Percentiles rank a stretch among this genome's conserved stretches.
These are phyloP conservation scores for Xylocopa sonorina DNA, from an alignment of 1,140 invertebrate species.

Conservation along the genomic window DNA sequence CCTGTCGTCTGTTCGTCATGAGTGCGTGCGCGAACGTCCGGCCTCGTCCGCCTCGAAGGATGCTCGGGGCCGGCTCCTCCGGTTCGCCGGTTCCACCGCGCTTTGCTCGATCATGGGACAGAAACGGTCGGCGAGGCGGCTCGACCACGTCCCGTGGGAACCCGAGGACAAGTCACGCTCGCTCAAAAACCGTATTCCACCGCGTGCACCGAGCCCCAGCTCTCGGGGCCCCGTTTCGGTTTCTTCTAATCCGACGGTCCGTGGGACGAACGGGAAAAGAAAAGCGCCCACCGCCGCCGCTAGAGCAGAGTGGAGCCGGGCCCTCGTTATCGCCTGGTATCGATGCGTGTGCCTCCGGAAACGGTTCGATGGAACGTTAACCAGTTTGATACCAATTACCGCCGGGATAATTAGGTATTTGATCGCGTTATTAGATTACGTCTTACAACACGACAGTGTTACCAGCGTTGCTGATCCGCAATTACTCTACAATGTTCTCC, in stretches of 20 bases:
- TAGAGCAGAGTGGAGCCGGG: no score
- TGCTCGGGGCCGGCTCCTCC: conserved; percentile 44
- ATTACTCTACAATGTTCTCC: conserved; percentile 13
- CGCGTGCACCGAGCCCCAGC: conserved; percentile 25
- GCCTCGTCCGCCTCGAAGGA: conserved; percentile 62
- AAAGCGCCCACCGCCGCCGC: no score
- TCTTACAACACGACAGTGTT: conserved; percentile 41
- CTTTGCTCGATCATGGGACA: conserved; percentile 67
- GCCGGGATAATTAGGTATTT: conserved; percentile 23
- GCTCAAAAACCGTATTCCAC: conserved; percentile 56
- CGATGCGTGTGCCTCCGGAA: conserved; percentile 16
- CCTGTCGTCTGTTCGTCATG: conserved; percentile 61
- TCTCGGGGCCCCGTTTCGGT: no score
- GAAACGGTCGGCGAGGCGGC: conserved; percentile 61
- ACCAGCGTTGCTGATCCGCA: conserved; percentile 12
- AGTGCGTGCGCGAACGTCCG: conserved; percentile 66
- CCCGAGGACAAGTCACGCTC: conserved; percentile 58
- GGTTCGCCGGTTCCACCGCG: conserved; percentile 11
- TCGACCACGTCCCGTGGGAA: conserved; percentile 64
- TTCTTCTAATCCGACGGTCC: no score
- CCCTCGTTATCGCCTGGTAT: no score
- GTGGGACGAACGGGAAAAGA: no score
- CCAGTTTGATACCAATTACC: conserved; percentile 51
- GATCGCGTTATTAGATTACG: conserved; percentile 54
- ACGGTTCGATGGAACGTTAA: conserved; percentile 22